Evolutionary conservation across 1,140 invertebrate genomes (phyloP).

Genomic region (Drosophila lacertosa): DNA sequence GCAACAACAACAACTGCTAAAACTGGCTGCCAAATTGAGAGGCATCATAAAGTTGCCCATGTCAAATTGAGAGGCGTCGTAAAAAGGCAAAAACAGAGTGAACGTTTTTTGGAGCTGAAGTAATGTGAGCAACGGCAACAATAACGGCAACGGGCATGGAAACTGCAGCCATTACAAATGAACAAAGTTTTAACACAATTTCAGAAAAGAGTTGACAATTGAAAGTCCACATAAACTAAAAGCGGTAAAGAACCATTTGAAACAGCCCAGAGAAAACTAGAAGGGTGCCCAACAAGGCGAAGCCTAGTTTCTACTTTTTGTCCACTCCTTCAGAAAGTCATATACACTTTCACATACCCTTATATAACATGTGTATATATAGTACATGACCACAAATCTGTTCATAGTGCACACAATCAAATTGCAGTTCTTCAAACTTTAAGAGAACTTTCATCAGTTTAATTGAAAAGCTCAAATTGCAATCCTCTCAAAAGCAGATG

Average conservation of each 20-base stretch:
- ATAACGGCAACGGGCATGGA: slow-evolving; percentile 6
- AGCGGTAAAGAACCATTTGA: slow-evolving; percentile 9
- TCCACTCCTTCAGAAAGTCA: no score
- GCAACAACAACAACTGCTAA: slow-evolving; percentile 42
- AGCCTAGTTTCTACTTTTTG: no score
- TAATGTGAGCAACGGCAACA: slow-evolving; percentile 37
- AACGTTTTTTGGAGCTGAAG: slow-evolving; percentile 54
- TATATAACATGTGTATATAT: no score
- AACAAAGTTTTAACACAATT: slow-evolving; percentile 43
- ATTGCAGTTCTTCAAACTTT: not conserved
- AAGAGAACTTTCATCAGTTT: not conserved
- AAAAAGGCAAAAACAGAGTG: slow-evolving; percentile 28
- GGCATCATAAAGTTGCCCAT: slow-evolving; percentile 62
- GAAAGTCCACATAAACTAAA: slow-evolving; percentile 23
- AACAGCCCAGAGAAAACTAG: not conserved
- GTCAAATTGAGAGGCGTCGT: slow-evolving; percentile 49
- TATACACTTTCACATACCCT: no score
- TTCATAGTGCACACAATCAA: not conserved
- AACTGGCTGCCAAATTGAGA: slow-evolving; percentile 50
- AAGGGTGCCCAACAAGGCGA: no score
- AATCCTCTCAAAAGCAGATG: slow-evolving; percentile 7
- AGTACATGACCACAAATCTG: slow-evolving; percentile 5
- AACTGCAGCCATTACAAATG: slow-evolving; percentile 7
- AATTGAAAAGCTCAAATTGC: slow-evolving; percentile 30
- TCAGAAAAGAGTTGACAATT: slow-evolving; percentile 40